Conservation (phyloP, 1,140 invertebrate species). For the Mamestra configurata region DNA sequence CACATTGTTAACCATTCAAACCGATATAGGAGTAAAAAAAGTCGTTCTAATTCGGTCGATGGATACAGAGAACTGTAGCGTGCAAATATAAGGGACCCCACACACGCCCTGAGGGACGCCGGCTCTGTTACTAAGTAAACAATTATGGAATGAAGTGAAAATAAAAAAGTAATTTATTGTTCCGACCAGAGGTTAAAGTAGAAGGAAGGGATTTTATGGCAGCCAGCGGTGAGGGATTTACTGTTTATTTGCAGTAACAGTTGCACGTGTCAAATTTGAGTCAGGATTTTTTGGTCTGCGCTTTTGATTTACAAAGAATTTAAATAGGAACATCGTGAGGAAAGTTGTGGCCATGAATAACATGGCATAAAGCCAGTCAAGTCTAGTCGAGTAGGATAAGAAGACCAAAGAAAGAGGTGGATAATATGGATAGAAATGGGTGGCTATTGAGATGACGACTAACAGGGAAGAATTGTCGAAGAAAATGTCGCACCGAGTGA, state of each 20-base stretch:
- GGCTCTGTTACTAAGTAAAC: constrained; percentile 79
- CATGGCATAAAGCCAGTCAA: too few relatives aligned
- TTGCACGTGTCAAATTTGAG: constrained; percentile 30
- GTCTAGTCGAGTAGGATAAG: too few relatives aligned
- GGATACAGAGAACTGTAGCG: constrained; percentile 58
- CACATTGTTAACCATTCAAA: constrained; percentile 32
- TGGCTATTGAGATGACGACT: too few relatives aligned
- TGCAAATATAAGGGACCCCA: constrained; percentile 76
- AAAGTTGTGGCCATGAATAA: too few relatives aligned
- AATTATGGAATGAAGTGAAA: constrained; percentile 68
- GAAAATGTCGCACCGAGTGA: too few relatives aligned
- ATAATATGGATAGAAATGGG: too few relatives aligned
- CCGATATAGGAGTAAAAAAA: constrained; percentile 28
- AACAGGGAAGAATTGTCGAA: too few relatives aligned
- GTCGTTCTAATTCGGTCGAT: constrained; percentile 33
- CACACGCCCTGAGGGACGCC: constrained; percentile 62
- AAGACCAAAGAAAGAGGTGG: too few relatives aligned
- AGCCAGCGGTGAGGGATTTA: constrained; percentile 19
- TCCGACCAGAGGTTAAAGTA: constrained; percentile 72
- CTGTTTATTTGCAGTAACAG: constrained; percentile 45
- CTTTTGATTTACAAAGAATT: background rate
- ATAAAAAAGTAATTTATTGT: constrained; percentile 78
- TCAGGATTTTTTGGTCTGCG: background rate
- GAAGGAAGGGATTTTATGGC: constrained; percentile 59
- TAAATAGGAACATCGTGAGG: too few relatives aligned